These are phyloP conservation scores for Drosophila persimilis DNA, from an alignment of 1,140 invertebrate species.

Conservation along the genomic window DNA sequence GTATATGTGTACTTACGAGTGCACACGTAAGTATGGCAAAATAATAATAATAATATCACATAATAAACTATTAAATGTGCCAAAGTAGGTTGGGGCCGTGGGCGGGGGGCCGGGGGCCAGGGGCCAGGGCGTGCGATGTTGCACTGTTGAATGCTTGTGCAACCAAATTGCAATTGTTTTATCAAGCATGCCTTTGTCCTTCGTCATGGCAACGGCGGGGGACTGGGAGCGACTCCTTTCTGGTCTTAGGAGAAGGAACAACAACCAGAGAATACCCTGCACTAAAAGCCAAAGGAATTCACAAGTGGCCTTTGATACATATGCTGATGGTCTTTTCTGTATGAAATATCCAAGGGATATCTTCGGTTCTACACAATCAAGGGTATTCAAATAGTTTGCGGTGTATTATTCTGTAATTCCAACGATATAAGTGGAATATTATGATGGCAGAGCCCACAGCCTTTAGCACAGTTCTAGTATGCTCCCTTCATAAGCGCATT, in stretches of 20 bases:
- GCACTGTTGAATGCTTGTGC: constrained; percentile 36
- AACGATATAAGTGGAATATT: too few relatives aligned
- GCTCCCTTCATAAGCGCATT: constrained; percentile 32
- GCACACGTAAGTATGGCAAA: constrained; percentile 17
- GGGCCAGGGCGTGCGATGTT: not conserved
- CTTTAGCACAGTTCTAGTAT: not conserved
- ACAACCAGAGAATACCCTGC: constrained; percentile 14
- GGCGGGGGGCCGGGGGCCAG: too few relatives aligned
- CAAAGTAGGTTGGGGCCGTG: not conserved
- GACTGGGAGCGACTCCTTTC: too few relatives aligned
- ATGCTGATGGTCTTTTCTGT: too few relatives aligned
- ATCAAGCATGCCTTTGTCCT: constrained; percentile 60
- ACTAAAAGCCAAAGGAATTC: too few relatives aligned
- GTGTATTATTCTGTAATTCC: too few relatives aligned
- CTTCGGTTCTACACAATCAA: not conserved
- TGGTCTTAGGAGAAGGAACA: not conserved
- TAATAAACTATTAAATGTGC: constrained; percentile 65
- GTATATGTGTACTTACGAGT: not conserved
- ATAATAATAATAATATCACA: constrained; percentile 56
- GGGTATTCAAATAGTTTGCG: too few relatives aligned
- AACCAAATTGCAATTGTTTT: constrained; percentile 71
- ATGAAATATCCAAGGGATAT: too few relatives aligned
- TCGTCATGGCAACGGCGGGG: constrained; percentile 51
- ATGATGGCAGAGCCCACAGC: not conserved
- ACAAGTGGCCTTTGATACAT: too few relatives aligned